Evolutionary conservation across 2,888 invertebrate species (phyloP).

Genomic region (Drosophila mulleri): DNA sequence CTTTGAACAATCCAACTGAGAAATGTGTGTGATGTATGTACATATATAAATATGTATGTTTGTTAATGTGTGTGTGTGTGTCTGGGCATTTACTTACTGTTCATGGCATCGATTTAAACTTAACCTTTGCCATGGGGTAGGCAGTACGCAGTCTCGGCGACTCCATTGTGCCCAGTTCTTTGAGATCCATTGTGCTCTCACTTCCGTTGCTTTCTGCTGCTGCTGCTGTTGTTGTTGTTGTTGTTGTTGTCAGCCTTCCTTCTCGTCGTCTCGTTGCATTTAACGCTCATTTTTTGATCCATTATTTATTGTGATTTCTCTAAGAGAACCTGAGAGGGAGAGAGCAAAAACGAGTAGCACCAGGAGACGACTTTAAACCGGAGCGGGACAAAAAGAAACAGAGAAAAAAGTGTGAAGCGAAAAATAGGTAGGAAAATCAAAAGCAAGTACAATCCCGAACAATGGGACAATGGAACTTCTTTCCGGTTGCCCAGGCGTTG

Average conservation of each 20-base stretch:
- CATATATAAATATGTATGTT: background rate
- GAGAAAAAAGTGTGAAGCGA: slow-evolving; percentile 74
- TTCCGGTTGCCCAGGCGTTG: slow-evolving; percentile 60
- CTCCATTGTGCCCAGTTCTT: slow-evolving; percentile 53
- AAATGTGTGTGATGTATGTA: slow-evolving; percentile 16
- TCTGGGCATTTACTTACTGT: slow-evolving; percentile 67
- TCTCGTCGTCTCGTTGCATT: slow-evolving; percentile 64
- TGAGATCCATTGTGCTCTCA: slow-evolving; percentile 67
- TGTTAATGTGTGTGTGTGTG: background rate
- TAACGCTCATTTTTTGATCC: slow-evolving; percentile 82
- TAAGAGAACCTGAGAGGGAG: slow-evolving; percentile 32
- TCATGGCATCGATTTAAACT: slow-evolving; percentile 75
- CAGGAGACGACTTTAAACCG: slow-evolving; percentile 44
- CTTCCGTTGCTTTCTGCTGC: slow-evolving; percentile 68
- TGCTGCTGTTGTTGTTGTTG: slow-evolving; percentile 54
- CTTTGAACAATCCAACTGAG: slow-evolving; percentile 54
- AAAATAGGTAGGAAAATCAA: slow-evolving; percentile 46
- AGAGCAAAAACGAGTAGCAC: slow-evolving; percentile 56
- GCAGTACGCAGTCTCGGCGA: slow-evolving; percentile 25
- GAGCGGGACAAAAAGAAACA: slow-evolving; percentile 54
- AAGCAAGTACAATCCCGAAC: slow-evolving; percentile 56
- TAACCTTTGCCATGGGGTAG: slow-evolving; percentile 57
- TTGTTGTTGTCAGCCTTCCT: slow-evolving; percentile 34
- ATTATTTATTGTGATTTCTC: slow-evolving; percentile 81
- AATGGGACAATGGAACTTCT: slow-evolving; percentile 68